A percentile compares a stretch with the other conserved stretches of the same genome.
Evolutionary conservation across 2,113 vertebrate species (phyloP).

Genomic region (Hemibagrus wyckioides): DNA sequence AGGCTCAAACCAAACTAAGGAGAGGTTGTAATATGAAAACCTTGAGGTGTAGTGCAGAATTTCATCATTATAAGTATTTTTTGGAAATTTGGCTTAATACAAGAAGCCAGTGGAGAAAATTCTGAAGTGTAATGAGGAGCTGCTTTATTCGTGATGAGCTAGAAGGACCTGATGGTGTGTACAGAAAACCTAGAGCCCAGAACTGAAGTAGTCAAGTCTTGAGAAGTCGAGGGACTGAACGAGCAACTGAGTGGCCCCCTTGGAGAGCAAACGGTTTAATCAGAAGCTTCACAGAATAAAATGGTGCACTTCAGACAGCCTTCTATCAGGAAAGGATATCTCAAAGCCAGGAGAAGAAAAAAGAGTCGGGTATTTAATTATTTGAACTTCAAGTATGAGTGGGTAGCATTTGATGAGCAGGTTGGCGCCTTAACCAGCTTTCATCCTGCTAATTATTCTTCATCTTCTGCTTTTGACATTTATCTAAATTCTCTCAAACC

Average conservation of each 20-base stretch:
- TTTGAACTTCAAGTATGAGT: constrained; percentile 4
- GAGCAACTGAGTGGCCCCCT: neutral
- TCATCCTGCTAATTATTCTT: neutral
- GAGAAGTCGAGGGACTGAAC: neutral
- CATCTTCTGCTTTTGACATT: constrained; percentile 3
- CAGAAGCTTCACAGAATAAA: neutral
- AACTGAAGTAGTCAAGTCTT: neutral
- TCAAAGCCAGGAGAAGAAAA: constrained; percentile 5
- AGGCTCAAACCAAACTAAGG: neutral
- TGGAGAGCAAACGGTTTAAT: constrained; percentile 1
- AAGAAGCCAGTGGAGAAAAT: neutral
- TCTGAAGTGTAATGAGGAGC: neutral
- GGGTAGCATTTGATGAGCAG: neutral
- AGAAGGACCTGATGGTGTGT: neutral
- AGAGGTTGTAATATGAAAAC: neutral
- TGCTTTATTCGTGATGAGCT: constrained; percentile 1
- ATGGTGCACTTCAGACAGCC: neutral
- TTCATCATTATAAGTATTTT: neutral
- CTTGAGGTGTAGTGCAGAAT: neutral
- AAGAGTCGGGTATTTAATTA: neutral
- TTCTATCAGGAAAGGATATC: neutral
- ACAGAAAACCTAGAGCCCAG: neutral
- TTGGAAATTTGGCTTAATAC: neutral
- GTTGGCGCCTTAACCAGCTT: neutral
- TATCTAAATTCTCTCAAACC: neutral